Base-by-base conservation (phyloP, 1,140 invertebrate species). In the Tribolium castaneum region DNA sequence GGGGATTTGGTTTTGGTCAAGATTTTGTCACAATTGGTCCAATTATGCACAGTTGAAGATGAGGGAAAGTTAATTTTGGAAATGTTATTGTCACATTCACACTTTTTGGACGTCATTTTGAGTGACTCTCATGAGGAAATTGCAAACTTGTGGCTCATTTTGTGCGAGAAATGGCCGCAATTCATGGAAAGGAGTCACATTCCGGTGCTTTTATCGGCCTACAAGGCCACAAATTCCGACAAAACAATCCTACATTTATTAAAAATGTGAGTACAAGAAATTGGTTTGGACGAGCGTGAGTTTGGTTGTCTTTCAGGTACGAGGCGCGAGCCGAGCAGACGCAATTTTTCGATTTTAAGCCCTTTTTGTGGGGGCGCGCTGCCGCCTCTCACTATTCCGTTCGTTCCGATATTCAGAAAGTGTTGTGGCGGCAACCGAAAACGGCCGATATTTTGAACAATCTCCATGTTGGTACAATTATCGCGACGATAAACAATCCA, bases 351-450 rank as follows among this genome's bases (percentile, higher is more conserved):
- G 88, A 92, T 86, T 95, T 91, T 81, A 92, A 92, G 78, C 95
- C 95, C 9, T 96, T 93, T 82, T 87, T 96, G 0, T 96, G 93
- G 92, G 94, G 95, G 4, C 90, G 91, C 83, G 90, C 92, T 10
- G 95, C 94, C 0, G 91, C 93, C 7, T 91, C 90, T 34, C 91
- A 94, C 85, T 95, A 95, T 81, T 92, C 92, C 9, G 87, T 95
- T 0, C 89, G 91, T 70, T 87, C 87, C 3, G 87, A 90, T 70
- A 83, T 90, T 75, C 89, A 92, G 81, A 88, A 90, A 80, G 88
- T 89, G 14, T 85, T 94, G 51, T 93, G 89, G 90, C 90, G 91
- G 78, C 92, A 93, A 86, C 93, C 93, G 0, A 91, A 91, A 52
- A 89, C 91, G 10, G 89, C 90, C 35, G 92, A 95, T 87, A 90